phyloP scores from a whole-genome alignment of 2,797 vertebrate species.

The Oryzias sinensis region DNA sequence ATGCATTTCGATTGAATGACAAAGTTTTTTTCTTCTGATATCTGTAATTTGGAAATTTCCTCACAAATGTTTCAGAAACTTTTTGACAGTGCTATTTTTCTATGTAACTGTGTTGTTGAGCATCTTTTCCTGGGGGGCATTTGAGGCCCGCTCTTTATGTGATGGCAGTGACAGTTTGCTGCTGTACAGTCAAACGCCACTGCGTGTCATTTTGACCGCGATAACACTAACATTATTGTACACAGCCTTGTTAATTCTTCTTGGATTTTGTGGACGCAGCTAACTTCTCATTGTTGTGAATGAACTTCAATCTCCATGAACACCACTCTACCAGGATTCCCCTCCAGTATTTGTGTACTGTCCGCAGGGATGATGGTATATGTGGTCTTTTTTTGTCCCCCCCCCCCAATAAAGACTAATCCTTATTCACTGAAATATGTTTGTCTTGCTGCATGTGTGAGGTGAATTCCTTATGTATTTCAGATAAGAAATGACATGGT shows the following conservation, averaged over 20 bases:
- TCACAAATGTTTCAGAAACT: constrained; percentile 69
- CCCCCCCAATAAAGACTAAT: constrained; percentile 78
- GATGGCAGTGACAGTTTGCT: constrained; percentile 41
- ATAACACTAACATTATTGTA: constrained; percentile 59
- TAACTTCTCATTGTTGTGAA: constrained; percentile 72
- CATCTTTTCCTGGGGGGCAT: constrained; percentile 57
- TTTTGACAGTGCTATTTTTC: constrained; percentile 80
- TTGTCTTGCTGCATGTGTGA: constrained; percentile 37
- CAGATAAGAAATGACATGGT: no score
- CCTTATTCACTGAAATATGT: constrained; percentile 64
- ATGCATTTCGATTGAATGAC: constrained; percentile 34
- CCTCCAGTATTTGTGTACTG: constrained; percentile 71
- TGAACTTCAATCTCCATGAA: constrained; percentile 68
- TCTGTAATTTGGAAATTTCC: constrained; percentile 56
- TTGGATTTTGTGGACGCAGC: constrained; percentile 64
- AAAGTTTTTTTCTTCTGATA: constrained; percentile 57
- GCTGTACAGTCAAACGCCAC: constrained; percentile 54
- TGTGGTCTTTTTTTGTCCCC: constrained; percentile 52
- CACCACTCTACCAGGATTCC: constrained; percentile 49
- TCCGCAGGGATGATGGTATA: constrained; percentile 67
- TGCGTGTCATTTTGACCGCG: constrained; percentile 59
- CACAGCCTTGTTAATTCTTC: constrained; percentile 66
- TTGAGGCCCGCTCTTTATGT: constrained; percentile 44
- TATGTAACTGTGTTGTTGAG: constrained; percentile 74
- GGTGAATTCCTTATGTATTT: no score